These are phyloP conservation scores for Falco biarmicus DNA, from an alignment of 2,797 vertebrate genomes.

Conservation along the genomic window DNA sequence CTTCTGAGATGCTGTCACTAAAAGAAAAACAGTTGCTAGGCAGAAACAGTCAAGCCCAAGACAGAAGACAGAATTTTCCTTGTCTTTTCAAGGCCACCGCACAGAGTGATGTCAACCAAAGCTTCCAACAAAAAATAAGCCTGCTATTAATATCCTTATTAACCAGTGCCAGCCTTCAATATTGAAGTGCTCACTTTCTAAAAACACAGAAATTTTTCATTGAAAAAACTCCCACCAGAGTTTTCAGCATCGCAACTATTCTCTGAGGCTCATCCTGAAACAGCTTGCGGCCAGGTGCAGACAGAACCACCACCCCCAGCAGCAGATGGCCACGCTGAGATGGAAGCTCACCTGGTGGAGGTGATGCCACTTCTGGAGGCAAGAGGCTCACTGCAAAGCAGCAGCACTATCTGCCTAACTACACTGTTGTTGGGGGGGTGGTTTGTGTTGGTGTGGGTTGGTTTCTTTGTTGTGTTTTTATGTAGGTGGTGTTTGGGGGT, in stretches of 20 bases:
- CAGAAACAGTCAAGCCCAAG: neutral
- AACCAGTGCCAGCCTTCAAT: neutral
- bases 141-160: neutral
- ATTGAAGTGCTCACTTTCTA: neutral
- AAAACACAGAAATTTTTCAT: neutral
- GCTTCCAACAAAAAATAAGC: neutral
- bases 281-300: neutral
- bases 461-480: neutral
- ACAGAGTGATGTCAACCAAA: neutral
- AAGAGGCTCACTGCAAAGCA: neutral
- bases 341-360: neutral
- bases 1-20: neutral
- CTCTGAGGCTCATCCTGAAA: neutral
- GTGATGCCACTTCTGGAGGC: neutral
- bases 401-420: neutral
- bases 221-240: neutral
- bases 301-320: neutral
- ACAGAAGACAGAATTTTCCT: neutral
- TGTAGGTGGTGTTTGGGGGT: neutral
- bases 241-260: neutral
- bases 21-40: neutral
- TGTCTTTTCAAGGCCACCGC: neutral
- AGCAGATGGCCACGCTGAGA: neutral
- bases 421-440: fast-evolving
- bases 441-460: neutral